Evolutionary conservation across 2,888 invertebrate species (phyloP).

Genomic region (Meloe dianella): DNA sequence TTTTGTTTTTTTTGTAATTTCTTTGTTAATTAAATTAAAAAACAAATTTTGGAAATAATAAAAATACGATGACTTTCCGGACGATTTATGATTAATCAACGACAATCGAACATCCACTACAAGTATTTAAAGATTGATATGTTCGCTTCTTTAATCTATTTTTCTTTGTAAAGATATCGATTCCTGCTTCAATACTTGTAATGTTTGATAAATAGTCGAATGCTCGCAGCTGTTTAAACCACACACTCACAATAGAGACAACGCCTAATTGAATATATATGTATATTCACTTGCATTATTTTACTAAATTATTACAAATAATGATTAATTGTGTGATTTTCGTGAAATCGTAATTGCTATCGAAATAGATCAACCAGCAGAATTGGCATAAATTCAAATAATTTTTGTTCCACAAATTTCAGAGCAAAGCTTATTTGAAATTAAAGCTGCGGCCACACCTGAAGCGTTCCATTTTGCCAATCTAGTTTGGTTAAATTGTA

Average conservation of each 20-base stretch:
- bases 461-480: no score
- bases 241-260: slow-evolving; percentile 31
- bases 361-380: no score
- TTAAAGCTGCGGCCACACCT: no score
- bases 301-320: slow-evolving; percentile 23
- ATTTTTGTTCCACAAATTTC: no score
- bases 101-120: neutral
- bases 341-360: neutral
- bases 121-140: slow-evolving; percentile 23
- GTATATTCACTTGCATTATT: no score
- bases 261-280: slow-evolving; percentile 39
- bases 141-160: slow-evolving; percentile 28
- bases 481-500: no score
- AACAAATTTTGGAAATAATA: neutral
- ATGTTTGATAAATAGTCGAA: slow-evolving; percentile 52
- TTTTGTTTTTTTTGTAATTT: slow-evolving; percentile 32
- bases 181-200: slow-evolving; percentile 35
- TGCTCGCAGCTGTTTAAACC: slow-evolving; percentile 54
- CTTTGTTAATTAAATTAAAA: neutral
- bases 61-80: neutral
- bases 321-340: neutral
- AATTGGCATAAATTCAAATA: neutral
- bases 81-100: neutral
- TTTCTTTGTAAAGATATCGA: neutral
- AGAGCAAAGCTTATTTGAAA: no score